phyloP scores from a whole-genome alignment of 2,888 invertebrate genomes.

The Parnassius apollo region DNA sequence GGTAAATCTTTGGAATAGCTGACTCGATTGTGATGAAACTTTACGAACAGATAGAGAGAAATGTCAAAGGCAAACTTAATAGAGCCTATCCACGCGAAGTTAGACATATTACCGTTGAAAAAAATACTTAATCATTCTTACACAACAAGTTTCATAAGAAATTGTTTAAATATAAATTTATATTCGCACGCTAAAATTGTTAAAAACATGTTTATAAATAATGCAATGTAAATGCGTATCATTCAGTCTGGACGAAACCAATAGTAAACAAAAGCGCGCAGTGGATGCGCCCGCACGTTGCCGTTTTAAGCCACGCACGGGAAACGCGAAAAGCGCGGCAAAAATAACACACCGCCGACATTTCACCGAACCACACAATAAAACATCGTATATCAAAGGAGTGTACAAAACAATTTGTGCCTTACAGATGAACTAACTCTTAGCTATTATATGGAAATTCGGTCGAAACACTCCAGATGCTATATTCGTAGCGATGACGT shows the following conservation, averaged over 20 bases:
- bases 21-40: no score
- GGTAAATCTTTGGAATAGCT: no score
- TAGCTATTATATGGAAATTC: conserved; percentile 38
- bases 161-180: no score
- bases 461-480: conserved; percentile 40
- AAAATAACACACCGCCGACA: conserved; percentile 74
- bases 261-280: conserved; percentile 58
- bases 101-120: no score
- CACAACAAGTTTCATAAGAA: no score
- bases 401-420: conserved; percentile 36
- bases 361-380: conserved; percentile 43
- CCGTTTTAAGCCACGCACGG: conserved; percentile 76
- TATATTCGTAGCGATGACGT: conserved; percentile 74
- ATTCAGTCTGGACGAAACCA: conserved; percentile 23
- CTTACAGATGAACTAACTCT: conserved; percentile 29
- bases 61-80: no score
- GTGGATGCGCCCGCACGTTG: conserved; percentile 49
- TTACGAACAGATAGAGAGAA: no score
- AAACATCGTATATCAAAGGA: conserved; percentile 40
- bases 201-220: conserved; percentile 21
- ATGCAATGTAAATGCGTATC: conserved; percentile 21
- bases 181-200: neutral
- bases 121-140: no score
- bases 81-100: no score
- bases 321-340: conserved; percentile 71